Conservation (phyloP, 2,797 vertebrate genomes). For the Loris lydekkerianus region DNA sequence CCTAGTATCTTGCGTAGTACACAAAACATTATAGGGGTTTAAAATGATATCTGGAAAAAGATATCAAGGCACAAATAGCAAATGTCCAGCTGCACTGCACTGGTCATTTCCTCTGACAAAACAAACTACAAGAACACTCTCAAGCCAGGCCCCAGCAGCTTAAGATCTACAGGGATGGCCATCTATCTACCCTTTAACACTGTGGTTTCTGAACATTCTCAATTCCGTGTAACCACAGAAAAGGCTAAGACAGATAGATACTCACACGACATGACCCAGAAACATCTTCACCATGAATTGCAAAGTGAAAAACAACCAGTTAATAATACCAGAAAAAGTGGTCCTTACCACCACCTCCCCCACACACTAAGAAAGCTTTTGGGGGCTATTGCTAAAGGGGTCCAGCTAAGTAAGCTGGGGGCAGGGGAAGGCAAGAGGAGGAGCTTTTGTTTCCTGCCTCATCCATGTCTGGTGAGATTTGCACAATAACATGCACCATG, state of each 20-base stretch:
- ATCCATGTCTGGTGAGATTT: background rate
- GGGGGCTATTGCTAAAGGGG: background rate
- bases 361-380: background rate
- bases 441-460: background rate
- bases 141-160: background rate
- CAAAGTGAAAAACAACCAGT: background rate
- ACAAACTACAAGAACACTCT: background rate
- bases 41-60: background rate
- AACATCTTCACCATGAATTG: rapidly evolving
- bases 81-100: background rate
- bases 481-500: background rate
- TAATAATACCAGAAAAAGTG: background rate
- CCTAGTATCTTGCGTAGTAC: background rate
- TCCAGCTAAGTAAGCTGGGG: background rate
- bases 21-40: background rate
- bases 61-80: background rate
- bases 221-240: background rate
- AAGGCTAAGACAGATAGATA: background rate
- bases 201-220: background rate
- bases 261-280: rapidly evolving
- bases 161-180: background rate
- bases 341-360: rapidly evolving
- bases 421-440: background rate
- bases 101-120: background rate
- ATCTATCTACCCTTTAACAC: background rate